Conservation (phyloP, 2,113 vertebrate species). For the Xiphophorus couchianus region DNA sequence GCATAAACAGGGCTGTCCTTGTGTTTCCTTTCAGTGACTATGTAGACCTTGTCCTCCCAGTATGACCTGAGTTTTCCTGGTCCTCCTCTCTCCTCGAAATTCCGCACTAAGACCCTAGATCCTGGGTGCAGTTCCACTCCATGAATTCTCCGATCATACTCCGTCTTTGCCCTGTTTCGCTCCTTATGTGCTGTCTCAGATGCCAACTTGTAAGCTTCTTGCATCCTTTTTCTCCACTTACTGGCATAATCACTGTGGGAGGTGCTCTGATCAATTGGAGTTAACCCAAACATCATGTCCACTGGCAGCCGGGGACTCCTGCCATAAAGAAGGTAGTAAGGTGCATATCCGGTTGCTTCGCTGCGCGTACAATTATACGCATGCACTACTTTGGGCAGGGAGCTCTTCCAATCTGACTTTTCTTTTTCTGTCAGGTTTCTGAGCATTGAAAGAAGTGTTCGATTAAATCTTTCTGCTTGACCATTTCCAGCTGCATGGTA, state of each 20-base stretch:
- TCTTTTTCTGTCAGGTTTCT: too few relatives aligned
- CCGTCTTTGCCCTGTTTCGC: neutral
- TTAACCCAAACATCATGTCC: neutral
- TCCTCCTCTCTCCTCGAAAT: neutral
- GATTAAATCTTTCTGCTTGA: too few relatives aligned
- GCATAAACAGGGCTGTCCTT: neutral
- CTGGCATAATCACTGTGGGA: conserved; percentile 5
- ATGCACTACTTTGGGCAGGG: too few relatives aligned
- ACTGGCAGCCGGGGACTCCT: neutral
- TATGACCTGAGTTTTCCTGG: neutral
- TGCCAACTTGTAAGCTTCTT: conserved; percentile 4
- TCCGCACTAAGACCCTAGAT: neutral
- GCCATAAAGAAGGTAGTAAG: too few relatives aligned
- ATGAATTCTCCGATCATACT: neutral
- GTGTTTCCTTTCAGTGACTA: neutral
- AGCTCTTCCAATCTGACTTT: too few relatives aligned
- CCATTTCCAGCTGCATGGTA: too few relatives aligned
- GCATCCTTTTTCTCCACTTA: conserved; percentile 1
- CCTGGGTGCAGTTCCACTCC: neutral
- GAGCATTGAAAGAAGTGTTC: too few relatives aligned
- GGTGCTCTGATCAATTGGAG: neutral
- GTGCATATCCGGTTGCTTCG: too few relatives aligned
- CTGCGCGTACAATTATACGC: too few relatives aligned
- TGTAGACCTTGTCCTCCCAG: neutral
- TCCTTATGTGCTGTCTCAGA: neutral